A percentile compares a stretch with the other conserved stretches of the same genome.
Conservation (phyloP, 2,888 invertebrate genomes). For the Steinernema carpocapsae region DNA sequence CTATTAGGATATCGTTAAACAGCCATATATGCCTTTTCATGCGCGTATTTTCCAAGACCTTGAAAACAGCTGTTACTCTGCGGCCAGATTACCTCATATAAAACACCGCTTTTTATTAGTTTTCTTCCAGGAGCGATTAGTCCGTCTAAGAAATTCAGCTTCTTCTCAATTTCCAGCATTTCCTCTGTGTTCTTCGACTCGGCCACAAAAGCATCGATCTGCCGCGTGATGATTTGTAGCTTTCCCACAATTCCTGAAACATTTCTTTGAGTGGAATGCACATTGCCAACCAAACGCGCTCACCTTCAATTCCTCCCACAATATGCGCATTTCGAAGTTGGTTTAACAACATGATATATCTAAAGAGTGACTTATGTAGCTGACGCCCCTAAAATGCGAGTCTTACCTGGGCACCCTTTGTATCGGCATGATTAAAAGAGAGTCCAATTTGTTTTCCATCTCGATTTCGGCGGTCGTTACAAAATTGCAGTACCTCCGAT, state of each 20-base stretch:
- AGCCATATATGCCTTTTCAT: slow-evolving; percentile 15
- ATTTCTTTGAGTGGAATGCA: not conserved
- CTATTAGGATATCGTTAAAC: slow-evolving; percentile 11
- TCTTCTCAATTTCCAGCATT: slow-evolving; percentile 7
- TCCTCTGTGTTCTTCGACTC: slow-evolving; percentile 6
- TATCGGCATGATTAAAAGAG: slow-evolving; percentile 20
- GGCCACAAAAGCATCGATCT: slow-evolving; percentile 12
- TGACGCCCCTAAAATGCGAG: not conserved
- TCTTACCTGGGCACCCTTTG: slow-evolving; percentile 11
- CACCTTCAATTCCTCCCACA: not conserved
- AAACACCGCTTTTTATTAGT: slow-evolving; percentile 4
- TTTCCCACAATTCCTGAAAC: not conserved
- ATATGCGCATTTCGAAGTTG: not conserved
- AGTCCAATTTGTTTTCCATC: not conserved
- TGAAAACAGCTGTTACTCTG: not conserved
- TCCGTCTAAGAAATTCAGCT: slow-evolving; percentile 7
- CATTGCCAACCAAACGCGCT: not conserved
- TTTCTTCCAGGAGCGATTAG: not conserved
- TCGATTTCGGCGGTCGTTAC: not conserved
- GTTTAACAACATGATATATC: not conserved
- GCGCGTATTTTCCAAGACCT: not conserved
- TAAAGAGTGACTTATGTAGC: not conserved
- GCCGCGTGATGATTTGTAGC: not conserved
- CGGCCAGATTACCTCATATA: slow-evolving; percentile 10
- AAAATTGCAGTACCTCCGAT: not conserved